Evolutionary conservation across 2,113 vertebrate genomes (phyloP).

Genomic region (Cheilinus undulatus): DNA sequence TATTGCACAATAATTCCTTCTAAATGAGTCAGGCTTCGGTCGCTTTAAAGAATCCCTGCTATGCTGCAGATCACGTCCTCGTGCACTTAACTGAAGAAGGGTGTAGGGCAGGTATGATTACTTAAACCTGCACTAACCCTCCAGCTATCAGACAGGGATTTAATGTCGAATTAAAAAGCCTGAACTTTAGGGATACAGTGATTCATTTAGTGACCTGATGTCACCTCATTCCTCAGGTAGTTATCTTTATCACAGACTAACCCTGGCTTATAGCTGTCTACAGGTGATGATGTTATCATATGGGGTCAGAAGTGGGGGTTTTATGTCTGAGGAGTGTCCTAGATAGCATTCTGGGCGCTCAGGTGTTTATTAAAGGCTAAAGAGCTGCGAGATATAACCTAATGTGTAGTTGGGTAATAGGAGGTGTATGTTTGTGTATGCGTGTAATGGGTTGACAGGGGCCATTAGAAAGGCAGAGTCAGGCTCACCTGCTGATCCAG

Average conservation of each 20-base stretch:
- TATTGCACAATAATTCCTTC: slow-evolving; percentile 47
- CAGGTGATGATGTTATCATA: slow-evolving; percentile 42
- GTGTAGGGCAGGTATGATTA: neutral
- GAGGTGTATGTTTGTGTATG: slow-evolving; percentile 44
- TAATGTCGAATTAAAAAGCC: neutral
- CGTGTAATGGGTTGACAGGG: slow-evolving; percentile 67
- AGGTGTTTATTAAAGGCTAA: slow-evolving; percentile 67
- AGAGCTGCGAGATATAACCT: slow-evolving; percentile 43
- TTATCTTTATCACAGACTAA: slow-evolving; percentile 41
- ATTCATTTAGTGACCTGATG: slow-evolving; percentile 15
- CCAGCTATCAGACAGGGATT: slow-evolving; percentile 6
- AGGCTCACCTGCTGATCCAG: slow-evolving; percentile 80
- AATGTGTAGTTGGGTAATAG: slow-evolving; percentile 46
- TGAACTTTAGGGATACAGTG: slow-evolving; percentile 1
- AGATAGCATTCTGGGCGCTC: slow-evolving; percentile 48
- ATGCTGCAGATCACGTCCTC: slow-evolving; percentile 49
- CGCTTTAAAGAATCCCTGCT: slow-evolving; percentile 60
- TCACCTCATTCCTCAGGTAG: slow-evolving; percentile 14
- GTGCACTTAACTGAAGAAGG: slow-evolving; percentile 11
- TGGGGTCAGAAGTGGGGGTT: slow-evolving; percentile 44
- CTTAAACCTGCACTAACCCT: slow-evolving; percentile 1
- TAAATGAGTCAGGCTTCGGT: slow-evolving; percentile 59
- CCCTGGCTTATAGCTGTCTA: slow-evolving; percentile 49
- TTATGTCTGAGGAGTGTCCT: slow-evolving; percentile 46
- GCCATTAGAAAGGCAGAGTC: slow-evolving; percentile 67